Conservation (phyloP, 2,797 vertebrate species). For the Notolepis coatsorum region DNA sequence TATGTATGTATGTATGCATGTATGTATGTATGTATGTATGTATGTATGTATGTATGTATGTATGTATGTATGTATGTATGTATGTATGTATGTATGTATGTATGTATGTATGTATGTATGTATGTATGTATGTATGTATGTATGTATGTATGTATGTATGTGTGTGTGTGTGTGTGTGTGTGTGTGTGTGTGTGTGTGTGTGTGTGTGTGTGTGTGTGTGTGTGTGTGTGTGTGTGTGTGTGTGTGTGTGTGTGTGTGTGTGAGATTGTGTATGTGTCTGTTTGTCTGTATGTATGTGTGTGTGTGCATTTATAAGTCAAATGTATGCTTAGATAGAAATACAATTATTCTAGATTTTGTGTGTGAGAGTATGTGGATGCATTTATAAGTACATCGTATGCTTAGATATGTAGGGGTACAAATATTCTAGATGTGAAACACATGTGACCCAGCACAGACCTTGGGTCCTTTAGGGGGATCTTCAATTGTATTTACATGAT, state of each 20-base stretch:
- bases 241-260: constrained; percentile 5
- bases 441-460: too few species aligned
- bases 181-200: constrained; percentile 16
- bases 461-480: too few species aligned
- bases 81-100: constrained; percentile 32
- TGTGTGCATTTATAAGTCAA: neutral
- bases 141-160: constrained; percentile 46
- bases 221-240: neutral
- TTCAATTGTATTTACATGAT: too few species aligned
- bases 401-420: too few species aligned
- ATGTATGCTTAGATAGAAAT: too few species aligned
- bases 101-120: constrained; percentile 9
- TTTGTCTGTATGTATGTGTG: constrained; percentile 11
- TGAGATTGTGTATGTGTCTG: neutral
- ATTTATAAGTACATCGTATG: too few species aligned
- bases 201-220: constrained; percentile 13
- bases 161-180: constrained; percentile 55
- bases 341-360: too few species aligned
- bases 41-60: too few species aligned
- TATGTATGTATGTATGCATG: too few species aligned
- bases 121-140: neutral
- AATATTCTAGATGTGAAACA: too few species aligned
- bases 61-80: constrained; percentile 9
- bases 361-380: constrained; percentile 13
- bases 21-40: neutral